A percentile compares a stretch with the other conserved stretches of the same genome.
Conservation (phyloP, 2,888 invertebrate species). For the Calliscelio sp. region DNA sequence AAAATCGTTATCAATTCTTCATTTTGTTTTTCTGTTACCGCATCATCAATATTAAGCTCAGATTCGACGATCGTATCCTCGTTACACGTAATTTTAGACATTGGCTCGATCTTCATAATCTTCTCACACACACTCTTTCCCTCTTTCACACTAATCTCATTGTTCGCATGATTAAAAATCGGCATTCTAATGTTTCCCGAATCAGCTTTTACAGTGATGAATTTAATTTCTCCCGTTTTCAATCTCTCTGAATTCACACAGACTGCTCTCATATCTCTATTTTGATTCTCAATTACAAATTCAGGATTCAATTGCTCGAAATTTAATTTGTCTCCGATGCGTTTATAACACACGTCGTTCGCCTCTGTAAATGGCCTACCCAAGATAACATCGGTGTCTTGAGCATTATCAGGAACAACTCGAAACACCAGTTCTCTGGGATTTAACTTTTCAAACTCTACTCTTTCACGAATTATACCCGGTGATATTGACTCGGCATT, state of each 20-base stretch:
- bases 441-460: conserved; percentile 40
- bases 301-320: neutral
- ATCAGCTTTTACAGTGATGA: too few relatives aligned
- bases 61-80: neutral
- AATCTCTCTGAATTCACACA: too few relatives aligned
- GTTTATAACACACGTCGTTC: neutral
- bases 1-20: neutral
- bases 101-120: neutral
- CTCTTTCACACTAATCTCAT: too few relatives aligned
- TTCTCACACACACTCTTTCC: too few relatives aligned
- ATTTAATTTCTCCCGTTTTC: too few relatives aligned
- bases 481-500: conserved; percentile 31
- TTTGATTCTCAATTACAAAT: too few relatives aligned
- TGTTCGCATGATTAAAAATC: too few relatives aligned
- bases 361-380: neutral
- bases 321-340: neutral
- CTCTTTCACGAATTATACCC: conserved; percentile 19
- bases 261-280: too few relatives aligned
- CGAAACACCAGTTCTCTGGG: conserved; percentile 36
- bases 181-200: too few relatives aligned
- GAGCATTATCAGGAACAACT: conserved; percentile 42
- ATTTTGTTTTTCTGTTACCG: neutral
- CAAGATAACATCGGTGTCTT: neutral
- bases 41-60: neutral
- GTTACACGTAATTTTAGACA: neutral